Evolutionary conservation across 2,113 vertebrate species (phyloP).

Genomic region (Eudyptes chrysolophus): DNA sequence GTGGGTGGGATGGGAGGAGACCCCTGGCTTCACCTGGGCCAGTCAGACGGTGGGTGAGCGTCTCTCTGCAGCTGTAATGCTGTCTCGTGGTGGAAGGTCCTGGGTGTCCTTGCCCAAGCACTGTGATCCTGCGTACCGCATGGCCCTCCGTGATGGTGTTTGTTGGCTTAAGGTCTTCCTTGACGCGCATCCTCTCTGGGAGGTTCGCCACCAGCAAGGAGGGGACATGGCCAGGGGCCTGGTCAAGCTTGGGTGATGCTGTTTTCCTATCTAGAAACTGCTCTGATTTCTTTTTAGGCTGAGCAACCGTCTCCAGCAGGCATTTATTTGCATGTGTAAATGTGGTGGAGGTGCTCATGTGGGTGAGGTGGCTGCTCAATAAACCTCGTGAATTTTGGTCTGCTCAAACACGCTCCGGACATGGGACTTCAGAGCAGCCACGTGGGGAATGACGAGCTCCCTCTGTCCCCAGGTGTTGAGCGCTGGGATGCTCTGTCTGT

Average conservation of each 20-base stretch:
- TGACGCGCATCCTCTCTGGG: rapidly evolving
- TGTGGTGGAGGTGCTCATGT: not conserved
- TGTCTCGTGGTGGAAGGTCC: not conserved
- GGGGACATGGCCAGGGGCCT: not conserved
- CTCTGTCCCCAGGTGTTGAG: not conserved
- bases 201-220: not conserved
- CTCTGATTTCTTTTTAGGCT: not conserved
- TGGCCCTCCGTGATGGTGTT: rapidly evolving
- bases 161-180: too few species aligned
- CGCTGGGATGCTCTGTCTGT: not conserved
- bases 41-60: rapidly evolving
- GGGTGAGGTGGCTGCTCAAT: not conserved
- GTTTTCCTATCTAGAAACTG: not conserved
- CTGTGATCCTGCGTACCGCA: too few species aligned
- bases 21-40: rapidly evolving
- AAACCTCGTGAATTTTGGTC: not conserved
- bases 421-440: rapidly evolving
- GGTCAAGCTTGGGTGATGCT: not conserved
- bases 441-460: rapidly evolving
- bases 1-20: not conserved
- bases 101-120: not conserved
- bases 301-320: not conserved
- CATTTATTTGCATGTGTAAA: rapidly evolving
- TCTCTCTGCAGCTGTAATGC: not conserved
- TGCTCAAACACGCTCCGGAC: not conserved